A percentile compares a stretch with the other conserved stretches of the same genome.
Evolutionary conservation across 2,797 vertebrate species (phyloP).

Genomic region (Coreius guichenoti): DNA sequence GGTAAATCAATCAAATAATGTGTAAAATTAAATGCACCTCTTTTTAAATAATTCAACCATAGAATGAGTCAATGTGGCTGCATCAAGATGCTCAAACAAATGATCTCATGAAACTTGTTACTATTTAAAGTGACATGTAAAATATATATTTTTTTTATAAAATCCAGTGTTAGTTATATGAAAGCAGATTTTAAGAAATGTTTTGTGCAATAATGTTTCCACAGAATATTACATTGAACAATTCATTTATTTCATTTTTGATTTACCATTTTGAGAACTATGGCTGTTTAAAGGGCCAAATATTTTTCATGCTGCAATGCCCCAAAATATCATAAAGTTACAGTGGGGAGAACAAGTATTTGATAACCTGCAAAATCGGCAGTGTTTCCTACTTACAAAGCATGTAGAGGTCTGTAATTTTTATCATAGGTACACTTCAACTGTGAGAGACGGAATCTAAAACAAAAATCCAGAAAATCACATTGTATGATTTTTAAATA

Average conservation of each 20-base stretch:
- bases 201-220: neutral
- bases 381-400: too few relatives aligned
- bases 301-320: neutral
- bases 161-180: neutral
- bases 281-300: neutral
- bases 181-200: neutral
- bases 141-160: too few relatives aligned
- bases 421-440: too few relatives aligned
- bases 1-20: neutral
- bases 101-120: neutral
- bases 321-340: neutral
- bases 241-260: neutral
- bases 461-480: too few relatives aligned
- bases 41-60: neutral
- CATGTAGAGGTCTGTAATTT: too few relatives aligned
- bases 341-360: too few relatives aligned
- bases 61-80: neutral
- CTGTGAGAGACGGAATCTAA: too few relatives aligned
- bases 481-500: too few relatives aligned
- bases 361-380: too few relatives aligned
- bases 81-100: neutral
- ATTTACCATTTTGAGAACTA: neutral
- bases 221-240: neutral
- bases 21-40: neutral
- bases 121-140: neutral